A percentile compares a stretch with the other conserved stretches of the same genome.
These are phyloP conservation scores for Pyralis farinalis DNA, from an alignment of 2,888 invertebrate genomes.

Conservation along the genomic window DNA sequence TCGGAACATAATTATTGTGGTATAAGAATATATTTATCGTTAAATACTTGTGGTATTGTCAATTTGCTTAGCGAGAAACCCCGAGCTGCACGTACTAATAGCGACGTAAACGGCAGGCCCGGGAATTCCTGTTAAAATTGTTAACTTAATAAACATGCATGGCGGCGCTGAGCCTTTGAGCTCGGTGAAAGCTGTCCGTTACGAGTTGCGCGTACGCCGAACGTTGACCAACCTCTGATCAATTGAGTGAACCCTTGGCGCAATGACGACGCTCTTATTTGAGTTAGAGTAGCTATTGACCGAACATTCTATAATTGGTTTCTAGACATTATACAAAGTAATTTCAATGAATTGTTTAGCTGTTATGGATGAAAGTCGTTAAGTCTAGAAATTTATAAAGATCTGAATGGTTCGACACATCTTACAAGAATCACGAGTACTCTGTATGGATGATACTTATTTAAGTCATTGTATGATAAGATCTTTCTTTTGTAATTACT, in stretches of 20 bases:
- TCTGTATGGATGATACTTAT: no score
- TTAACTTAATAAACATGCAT: slow-evolving; percentile 72
- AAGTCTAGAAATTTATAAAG: background rate
- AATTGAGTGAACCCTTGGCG: slow-evolving; percentile 28
- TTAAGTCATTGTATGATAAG: no score
- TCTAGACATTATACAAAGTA: no score
- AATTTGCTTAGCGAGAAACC: slow-evolving; percentile 33
- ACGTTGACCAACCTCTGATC: slow-evolving; percentile 31
- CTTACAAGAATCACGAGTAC: no score
- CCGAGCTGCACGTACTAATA: slow-evolving; percentile 36
- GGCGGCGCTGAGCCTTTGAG: slow-evolving; percentile 64
- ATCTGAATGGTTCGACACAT: background rate
- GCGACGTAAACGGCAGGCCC: slow-evolving; percentile 53
- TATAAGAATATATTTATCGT: background rate
- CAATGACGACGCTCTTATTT: slow-evolving; percentile 10
- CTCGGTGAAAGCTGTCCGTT: slow-evolving; percentile 64
- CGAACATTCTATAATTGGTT: no score
- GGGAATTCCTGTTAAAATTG: slow-evolving; percentile 68
- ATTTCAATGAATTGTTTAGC: no score
- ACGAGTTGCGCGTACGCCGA: slow-evolving; percentile 30
- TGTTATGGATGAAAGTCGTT: no score
- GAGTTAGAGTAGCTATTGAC: slow-evolving; percentile 1
- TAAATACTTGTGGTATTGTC: slow-evolving; percentile 18
- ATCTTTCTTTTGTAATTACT: no score
- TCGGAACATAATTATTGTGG: no score